Percentiles rank a stretch among this genome's conserved stretches.
phyloP scores from a whole-genome alignment of 2,113 vertebrate species.

The Poeciliopsis prolifica region DNA sequence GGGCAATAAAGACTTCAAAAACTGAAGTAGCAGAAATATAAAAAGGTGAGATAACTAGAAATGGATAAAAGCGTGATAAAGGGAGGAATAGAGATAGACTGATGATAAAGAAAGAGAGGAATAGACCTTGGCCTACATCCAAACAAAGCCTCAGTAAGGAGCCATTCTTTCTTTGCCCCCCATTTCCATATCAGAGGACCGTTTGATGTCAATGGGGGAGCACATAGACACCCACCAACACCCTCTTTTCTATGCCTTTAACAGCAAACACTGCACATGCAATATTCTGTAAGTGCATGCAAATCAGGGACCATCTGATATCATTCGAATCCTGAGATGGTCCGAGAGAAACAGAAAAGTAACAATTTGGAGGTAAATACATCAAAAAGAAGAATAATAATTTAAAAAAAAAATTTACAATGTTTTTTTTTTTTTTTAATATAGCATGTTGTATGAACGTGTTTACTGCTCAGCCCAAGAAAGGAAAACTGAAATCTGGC shows the following conservation, averaged over 20 bases:
- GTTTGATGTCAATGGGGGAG: conserved; percentile 86
- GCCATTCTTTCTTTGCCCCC: conserved; percentile 81
- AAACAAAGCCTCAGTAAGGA: conserved; percentile 82
- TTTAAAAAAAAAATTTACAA: conserved; percentile 36
- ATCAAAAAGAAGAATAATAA: conserved; percentile 79
- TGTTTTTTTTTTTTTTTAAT: conserved; percentile 62
- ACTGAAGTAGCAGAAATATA: not conserved
- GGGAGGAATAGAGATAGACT: conserved; percentile 35
- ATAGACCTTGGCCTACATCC: conserved; percentile 82
- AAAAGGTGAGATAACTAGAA: conserved; percentile 22
- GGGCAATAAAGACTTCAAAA: not conserved
- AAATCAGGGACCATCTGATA: conserved; percentile 84
- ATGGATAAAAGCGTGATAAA: conserved; percentile 29
- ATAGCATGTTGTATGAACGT: conserved; percentile 63
- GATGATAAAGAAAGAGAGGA: conserved; percentile 53
- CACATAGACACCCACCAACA: conserved; percentile 72
- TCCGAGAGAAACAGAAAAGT: conserved; percentile 54
- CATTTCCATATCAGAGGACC: conserved; percentile 86
- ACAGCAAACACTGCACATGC: conserved; percentile 83
- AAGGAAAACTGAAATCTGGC: conserved; percentile 36
- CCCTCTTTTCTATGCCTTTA: conserved; percentile 76
- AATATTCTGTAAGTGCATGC: conserved; percentile 86
- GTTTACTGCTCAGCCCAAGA: conserved; percentile 55
- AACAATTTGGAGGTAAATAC: conserved; percentile 29
- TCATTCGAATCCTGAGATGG: conserved; percentile 81